These are phyloP conservation scores for Gnatocerus cornutus DNA, from an alignment of 2,888 invertebrate species.

Conservation along the genomic window DNA sequence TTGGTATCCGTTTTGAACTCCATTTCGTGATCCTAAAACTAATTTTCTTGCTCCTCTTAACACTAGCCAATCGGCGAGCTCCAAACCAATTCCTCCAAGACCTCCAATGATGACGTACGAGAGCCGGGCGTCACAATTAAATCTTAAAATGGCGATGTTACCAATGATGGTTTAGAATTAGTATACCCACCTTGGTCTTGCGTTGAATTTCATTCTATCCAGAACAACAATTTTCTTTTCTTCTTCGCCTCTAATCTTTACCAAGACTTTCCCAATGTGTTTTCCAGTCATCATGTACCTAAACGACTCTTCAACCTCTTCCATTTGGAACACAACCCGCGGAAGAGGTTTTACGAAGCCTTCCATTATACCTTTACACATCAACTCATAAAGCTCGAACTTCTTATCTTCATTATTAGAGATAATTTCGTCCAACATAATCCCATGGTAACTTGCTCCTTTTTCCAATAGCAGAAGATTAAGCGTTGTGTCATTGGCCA, in stretches of 20 bases:
- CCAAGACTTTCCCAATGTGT: constrained; percentile 84
- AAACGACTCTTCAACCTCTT: constrained; percentile 83
- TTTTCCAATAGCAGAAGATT: constrained; percentile 81
- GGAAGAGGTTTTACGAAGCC: constrained; percentile 82
- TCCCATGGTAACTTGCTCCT: constrained; percentile 83
- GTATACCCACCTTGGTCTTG: constrained; percentile 42
- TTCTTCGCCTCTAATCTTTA: constrained; percentile 66
- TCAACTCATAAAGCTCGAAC: neutral
- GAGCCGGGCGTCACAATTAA: neutral
- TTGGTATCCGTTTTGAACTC: constrained; percentile 51
- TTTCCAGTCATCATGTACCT: constrained; percentile 79
- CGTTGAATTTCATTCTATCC: constrained; percentile 1
- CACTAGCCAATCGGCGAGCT: constrained; percentile 90
- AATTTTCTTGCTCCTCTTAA: constrained; percentile 86
- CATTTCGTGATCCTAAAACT: constrained; percentile 79
- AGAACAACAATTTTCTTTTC: constrained; percentile 50
- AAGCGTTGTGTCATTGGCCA: constrained; percentile 73
- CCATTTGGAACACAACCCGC: constrained; percentile 76
- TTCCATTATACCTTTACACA: constrained; percentile 50
- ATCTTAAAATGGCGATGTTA: constrained; percentile 39
- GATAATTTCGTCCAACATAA: constrained; percentile 76
- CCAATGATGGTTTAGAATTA: too few relatives aligned
- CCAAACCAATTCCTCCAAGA: constrained; percentile 93
- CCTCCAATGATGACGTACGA: constrained; percentile 83
- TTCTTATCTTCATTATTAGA: neutral